Evolutionary conservation across 2,888 invertebrate genomes (phyloP).

Genomic region (Corbicula japonica): DNA sequence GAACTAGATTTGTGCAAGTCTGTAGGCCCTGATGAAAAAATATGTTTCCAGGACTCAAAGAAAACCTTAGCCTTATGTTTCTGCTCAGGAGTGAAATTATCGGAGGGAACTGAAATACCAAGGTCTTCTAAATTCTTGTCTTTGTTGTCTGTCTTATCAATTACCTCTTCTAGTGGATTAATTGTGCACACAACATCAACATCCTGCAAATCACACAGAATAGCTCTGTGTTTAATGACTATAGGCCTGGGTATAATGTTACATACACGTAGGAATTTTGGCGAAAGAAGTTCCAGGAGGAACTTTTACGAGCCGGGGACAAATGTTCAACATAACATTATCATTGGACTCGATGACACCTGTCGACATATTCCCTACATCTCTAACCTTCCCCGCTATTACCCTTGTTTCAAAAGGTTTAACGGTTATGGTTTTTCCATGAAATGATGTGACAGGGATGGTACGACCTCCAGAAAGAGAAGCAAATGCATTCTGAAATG

Average conservation of each 20-base stretch:
- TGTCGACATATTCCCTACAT: background rate
- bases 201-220: slow-evolving; percentile 2
- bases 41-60: background rate
- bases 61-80: background rate
- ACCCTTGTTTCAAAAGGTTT: background rate
- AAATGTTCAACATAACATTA: background rate
- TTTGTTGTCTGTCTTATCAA: background rate
- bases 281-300: background rate
- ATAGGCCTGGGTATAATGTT: background rate
- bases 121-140: background rate
- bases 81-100: background rate
- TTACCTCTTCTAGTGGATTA: background rate
- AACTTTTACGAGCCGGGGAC: slow-evolving; percentile 1
- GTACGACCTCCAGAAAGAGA: background rate
- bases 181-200: background rate
- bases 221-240: background rate
- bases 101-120: background rate
- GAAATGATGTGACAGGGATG: background rate
- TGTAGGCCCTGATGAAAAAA: slow-evolving; percentile 1
- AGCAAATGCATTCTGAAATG: background rate
- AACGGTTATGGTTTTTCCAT: background rate
- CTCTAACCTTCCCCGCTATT: background rate
- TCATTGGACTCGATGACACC: slow-evolving; percentile 1
- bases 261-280: slow-evolving; percentile 4
- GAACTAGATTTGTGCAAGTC: slow-evolving; percentile 4